Conservation (phyloP, 2,888 invertebrate genomes). For the Sarcophaga subvicina region DNA sequence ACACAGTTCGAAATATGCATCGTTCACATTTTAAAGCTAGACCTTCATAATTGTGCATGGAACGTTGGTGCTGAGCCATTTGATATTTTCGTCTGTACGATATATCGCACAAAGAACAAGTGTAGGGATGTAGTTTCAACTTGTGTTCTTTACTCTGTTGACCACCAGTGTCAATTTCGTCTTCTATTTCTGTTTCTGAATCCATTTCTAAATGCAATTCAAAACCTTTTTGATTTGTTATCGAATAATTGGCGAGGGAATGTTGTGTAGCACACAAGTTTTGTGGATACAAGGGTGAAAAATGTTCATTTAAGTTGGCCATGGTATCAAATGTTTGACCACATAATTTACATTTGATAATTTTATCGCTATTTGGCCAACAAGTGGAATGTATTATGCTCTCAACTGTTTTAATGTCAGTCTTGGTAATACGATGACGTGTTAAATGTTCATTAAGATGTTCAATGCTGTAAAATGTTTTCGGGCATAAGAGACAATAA, state of each 20-base stretch:
- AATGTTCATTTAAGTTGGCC: constrained; percentile 73
- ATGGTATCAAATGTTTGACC: constrained; percentile 73
- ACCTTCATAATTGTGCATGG: constrained; percentile 81
- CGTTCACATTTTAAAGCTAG: constrained; percentile 83
- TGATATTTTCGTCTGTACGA: constrained; percentile 77
- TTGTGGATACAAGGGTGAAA: constrained; percentile 60
- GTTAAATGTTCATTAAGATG: constrained; percentile 77
- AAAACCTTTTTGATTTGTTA: constrained; percentile 78
- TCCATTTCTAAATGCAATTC: constrained; percentile 79
- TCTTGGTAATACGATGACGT: constrained; percentile 74
- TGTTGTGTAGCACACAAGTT: constrained; percentile 55
- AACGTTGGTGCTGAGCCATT: constrained; percentile 78
- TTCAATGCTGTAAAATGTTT: constrained; percentile 76
- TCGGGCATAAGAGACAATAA: constrained; percentile 78
- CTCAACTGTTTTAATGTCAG: constrained; percentile 74
- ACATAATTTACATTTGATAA: constrained; percentile 76
- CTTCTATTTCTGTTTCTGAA: constrained; percentile 80
- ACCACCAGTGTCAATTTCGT: background rate
- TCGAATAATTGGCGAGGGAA: constrained; percentile 78
- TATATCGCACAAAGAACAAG: constrained; percentile 76
- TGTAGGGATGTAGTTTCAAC: constrained; percentile 70
- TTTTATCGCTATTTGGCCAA: constrained; percentile 76
- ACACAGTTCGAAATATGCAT: constrained; percentile 83
- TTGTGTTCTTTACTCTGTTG: constrained; percentile 34
- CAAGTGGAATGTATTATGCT: constrained; percentile 73